Evolutionary conservation across 2,113 vertebrate species (phyloP).

Genomic region (Synchiropus splendidus): DNA sequence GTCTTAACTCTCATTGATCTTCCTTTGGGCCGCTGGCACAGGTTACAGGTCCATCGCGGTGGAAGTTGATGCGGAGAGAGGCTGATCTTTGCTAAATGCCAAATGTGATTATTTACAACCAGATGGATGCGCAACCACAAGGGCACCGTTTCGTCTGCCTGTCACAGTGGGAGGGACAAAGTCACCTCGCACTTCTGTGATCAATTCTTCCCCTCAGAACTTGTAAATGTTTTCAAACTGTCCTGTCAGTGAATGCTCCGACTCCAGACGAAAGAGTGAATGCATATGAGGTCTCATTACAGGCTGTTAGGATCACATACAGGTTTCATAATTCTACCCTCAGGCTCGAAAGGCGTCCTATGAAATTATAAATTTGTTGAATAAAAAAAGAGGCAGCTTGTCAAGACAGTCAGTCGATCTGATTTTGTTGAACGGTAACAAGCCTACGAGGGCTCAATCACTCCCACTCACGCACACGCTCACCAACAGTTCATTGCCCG

Average conservation of each 20-base stretch:
- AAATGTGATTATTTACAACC: slow-evolving; percentile 45
- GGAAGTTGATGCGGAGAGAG: slow-evolving; percentile 42
- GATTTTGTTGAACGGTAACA: not conserved
- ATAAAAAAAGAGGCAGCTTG: no score
- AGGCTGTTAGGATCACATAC: slow-evolving; percentile 12
- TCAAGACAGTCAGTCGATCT: slow-evolving; percentile 19
- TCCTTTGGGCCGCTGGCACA: slow-evolving; percentile 45
- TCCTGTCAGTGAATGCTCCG: slow-evolving; percentile 16
- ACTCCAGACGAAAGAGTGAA: slow-evolving; percentile 4
- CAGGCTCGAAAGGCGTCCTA: not conserved
- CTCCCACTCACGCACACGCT: no score
- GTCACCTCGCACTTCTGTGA: slow-evolving; percentile 11
- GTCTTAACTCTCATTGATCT: slow-evolving; percentile 46
- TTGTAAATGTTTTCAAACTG: no score
- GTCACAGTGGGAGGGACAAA: slow-evolving; percentile 22
- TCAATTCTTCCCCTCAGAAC: no score
- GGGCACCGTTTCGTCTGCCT: slow-evolving; percentile 32
- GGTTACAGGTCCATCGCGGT: slow-evolving; percentile 47
- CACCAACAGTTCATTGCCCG: no score
- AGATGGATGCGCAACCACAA: slow-evolving; percentile 26
- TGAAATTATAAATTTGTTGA: no score
- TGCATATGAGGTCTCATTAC: slow-evolving; percentile 10
- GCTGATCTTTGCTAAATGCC: slow-evolving; percentile 29
- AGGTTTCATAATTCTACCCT: slow-evolving; percentile 4
- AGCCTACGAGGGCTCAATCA: no score